A percentile compares a stretch with the other conserved stretches of the same genome.
Evolutionary conservation across 2,797 vertebrate species (phyloP).

Genomic region (Amblyraja radiata): DNA sequence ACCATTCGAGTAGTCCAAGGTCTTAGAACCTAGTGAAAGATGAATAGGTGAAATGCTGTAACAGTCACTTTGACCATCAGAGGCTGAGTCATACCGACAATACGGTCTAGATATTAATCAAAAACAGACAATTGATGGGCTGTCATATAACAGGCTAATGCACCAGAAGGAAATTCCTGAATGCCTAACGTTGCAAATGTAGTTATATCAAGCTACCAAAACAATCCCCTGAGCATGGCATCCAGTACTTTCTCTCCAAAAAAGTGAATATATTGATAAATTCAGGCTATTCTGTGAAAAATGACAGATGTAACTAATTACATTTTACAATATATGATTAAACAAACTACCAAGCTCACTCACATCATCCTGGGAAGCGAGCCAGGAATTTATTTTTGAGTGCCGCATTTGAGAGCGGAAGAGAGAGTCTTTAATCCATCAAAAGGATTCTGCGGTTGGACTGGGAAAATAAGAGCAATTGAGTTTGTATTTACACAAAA

Average conservation of each 20-base stretch:
- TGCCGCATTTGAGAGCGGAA: not conserved
- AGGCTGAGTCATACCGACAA: not conserved
- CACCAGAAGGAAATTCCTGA: not conserved
- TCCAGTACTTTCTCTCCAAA: not conserved
- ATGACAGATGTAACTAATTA: not conserved
- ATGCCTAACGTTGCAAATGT: not conserved
- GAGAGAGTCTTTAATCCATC: not conserved
- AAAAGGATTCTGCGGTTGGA: not conserved
- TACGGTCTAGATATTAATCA: not conserved
- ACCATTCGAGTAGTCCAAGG: constrained; percentile 88
- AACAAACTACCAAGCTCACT: not conserved
- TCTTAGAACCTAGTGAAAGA: constrained; percentile 77
- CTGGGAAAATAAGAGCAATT: not conserved
- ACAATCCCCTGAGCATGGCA: not conserved
- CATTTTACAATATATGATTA: not conserved
- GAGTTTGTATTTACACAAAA: not conserved
- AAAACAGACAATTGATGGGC: not conserved
- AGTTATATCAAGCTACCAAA: not conserved
- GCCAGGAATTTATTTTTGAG: not conserved
- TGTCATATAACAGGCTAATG: constrained; percentile 40
- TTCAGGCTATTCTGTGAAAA: not conserved
- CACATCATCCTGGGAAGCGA: not conserved
- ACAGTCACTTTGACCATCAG: constrained; percentile 37
- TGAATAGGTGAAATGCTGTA: constrained; percentile 43
- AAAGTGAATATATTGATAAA: not conserved